Conservation (phyloP, 2,113 vertebrate genomes). For the Mirza zaza region DNA sequence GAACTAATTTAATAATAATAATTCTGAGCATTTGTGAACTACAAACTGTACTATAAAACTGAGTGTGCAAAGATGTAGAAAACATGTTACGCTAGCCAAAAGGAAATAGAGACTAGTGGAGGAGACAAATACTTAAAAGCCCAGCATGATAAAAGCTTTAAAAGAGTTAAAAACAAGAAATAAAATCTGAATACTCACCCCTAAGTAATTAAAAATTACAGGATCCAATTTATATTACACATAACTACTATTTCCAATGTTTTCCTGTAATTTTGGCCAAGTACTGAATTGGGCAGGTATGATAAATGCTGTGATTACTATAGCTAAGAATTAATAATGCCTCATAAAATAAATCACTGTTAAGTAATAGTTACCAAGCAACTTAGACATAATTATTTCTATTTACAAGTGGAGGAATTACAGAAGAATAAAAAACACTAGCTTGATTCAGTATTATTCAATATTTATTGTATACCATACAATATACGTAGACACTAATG, state of each 20-base stretch:
- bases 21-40: neutral
- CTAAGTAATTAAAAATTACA: constrained; percentile 5
- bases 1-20: neutral
- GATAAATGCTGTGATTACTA: constrained; percentile 10
- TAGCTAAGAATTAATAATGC: neutral
- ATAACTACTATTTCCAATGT: neutral
- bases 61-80: neutral
- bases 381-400: neutral
- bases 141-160: neutral
- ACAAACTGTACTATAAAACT: neutral
- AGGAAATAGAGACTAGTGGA: neutral
- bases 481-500: neutral
- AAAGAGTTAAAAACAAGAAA: neutral
- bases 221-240: neutral
- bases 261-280: neutral
- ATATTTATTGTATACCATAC: neutral
- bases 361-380: neutral
- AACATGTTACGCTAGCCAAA: neutral
- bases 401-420: neutral
- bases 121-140: neutral
- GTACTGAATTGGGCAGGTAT: neutral
- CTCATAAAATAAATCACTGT: constrained; percentile 13
- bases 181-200: neutral
- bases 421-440: neutral
- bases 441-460: neutral